Evolutionary conservation across 2,888 invertebrate species (phyloP), one percentile per base, ranked within the genome.

Genomic region (Drosophila mettleri): DNA sequence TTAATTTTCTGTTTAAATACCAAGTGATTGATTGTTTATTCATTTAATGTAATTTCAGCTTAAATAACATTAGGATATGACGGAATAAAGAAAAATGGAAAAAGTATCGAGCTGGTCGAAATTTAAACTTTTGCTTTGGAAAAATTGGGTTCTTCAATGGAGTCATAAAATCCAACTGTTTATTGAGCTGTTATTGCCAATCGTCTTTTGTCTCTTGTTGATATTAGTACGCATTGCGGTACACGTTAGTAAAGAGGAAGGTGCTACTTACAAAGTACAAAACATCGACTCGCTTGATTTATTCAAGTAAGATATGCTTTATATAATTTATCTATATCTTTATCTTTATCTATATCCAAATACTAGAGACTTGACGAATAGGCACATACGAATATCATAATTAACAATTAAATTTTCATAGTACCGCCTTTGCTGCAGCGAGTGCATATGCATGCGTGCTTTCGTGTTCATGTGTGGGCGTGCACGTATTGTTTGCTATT

Each of bases 131-230:
- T 92, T 97, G 64, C 93, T 96, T 91, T 97, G 97, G 97, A 97
- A 97, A 92, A 97, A 97, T 91, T 96, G 95, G 92, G 91, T 95
- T 3, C 94, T 97, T 43, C 96, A 97, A 92, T 95, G 94, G 93
- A 93, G 96, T 69, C 95, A 95, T 91, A 94, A 94, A 52, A 72
- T 94, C 41, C 95, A 96, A 89, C 95, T 96, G 0, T 53, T 93
- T 1, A 89, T 95, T 36, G 96, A 97, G 91, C 91, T 97, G 12
- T 57, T 95, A 0, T 90, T 95, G 43, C 96, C 96, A 0, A 16
- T 45, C 16, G 3, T 27, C 9, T 45, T 45, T 16, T 45, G 45
- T 18, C 12, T 27, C 6, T 16, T 45, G 6, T 16, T 97, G 65
- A 94, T 97, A 10, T 77, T 96, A 10, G 93, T 97, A 58, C 93